Evolutionary conservation across 2,888 invertebrate genomes (phyloP).

Genomic region (Oegoconia quadripuncta): DNA sequence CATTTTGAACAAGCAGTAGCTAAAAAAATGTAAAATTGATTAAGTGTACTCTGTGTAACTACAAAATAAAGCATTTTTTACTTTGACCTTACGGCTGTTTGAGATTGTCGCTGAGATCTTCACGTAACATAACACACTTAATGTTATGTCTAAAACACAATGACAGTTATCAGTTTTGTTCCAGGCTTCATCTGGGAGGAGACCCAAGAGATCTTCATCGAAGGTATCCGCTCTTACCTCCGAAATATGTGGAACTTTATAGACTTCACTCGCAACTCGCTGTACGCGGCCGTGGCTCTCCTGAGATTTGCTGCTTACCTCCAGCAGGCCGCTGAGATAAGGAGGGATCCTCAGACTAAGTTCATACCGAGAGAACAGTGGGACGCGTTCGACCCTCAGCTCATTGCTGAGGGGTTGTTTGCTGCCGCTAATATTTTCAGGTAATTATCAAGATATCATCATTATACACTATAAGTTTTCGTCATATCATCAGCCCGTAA

Average conservation of each 20-base stretch:
- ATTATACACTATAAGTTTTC: neutral
- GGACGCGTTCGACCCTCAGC: conserved; percentile 95
- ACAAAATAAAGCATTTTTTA: too few relatives aligned
- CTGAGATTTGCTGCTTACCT: conserved; percentile 85
- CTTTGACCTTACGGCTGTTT: too few relatives aligned
- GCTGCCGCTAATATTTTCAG: conserved; percentile 97
- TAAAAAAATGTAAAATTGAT: too few relatives aligned
- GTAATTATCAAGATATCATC: conserved; percentile 40
- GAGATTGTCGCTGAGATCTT: too few relatives aligned
- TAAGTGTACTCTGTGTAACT: too few relatives aligned
- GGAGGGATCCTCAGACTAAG: conserved; percentile 82
- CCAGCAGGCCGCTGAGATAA: conserved; percentile 86
- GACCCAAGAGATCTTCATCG: conserved; percentile 92
- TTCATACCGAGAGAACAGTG: conserved; percentile 91
- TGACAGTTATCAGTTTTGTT: neutral
- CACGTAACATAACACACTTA: neutral
- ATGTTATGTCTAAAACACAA: neutral
- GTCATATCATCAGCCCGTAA: too few relatives aligned
- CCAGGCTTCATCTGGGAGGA: conserved; percentile 95
- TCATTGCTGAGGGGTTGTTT: conserved; percentile 95
- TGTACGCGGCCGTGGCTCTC: conserved; percentile 87
- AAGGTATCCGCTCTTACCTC: conserved; percentile 92
- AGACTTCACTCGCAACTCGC: conserved; percentile 93
- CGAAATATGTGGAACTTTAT: conserved; percentile 98
- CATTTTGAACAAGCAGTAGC: too few relatives aligned